Evolutionary conservation across 2,888 invertebrate genomes (phyloP), one percentile per base, ranked within the genome.

Genomic region (Diaprepes abbreviatus): DNA sequence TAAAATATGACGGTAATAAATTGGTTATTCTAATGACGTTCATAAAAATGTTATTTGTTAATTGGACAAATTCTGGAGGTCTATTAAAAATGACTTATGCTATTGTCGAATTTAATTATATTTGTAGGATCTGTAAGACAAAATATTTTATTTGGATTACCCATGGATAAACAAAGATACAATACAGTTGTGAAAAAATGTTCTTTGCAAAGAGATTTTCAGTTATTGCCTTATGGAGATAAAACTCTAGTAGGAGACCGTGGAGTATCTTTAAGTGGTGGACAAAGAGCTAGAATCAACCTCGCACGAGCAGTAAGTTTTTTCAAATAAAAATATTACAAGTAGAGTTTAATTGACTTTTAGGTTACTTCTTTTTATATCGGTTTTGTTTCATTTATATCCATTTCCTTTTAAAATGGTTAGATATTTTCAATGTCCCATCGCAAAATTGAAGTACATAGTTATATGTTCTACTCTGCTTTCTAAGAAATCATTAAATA

Each of bases 121-220:
- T n/a, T 66, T 68, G 54, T 45, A 72, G 92, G 91, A 21, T 93
- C 93, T 71, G 91, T 98, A 0, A 87, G 94, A 7, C 96, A 97
- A 79, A 98, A 98, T 83, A 95, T 98, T 73, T 83, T 96, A 1
- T 98, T 98, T 83, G 97, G 97, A 0, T 89, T 88, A 78, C 86
- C 89, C 71, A 92, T 89, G 90, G 91, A 91, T 76, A 87, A 88
- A 68, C 33, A 71, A 3, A 65, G 90, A 12, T 92, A 87, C 83
- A 92, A 87, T 82, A 85, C 75, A n/a, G 91, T 90, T 35, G 85
- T 95, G 1, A 88, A 89, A 63, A 90, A 89, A 1, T 93, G 93
- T 81, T 91, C 92, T 10, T 86, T 93, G 70, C 90, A 90, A 79
- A 83, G 89, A 66, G 95, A 96, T 83, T 90, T 95, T 79, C 83